Conservation (phyloP, 2,888 invertebrate genomes). For the Sussaba pulchella region DNA sequence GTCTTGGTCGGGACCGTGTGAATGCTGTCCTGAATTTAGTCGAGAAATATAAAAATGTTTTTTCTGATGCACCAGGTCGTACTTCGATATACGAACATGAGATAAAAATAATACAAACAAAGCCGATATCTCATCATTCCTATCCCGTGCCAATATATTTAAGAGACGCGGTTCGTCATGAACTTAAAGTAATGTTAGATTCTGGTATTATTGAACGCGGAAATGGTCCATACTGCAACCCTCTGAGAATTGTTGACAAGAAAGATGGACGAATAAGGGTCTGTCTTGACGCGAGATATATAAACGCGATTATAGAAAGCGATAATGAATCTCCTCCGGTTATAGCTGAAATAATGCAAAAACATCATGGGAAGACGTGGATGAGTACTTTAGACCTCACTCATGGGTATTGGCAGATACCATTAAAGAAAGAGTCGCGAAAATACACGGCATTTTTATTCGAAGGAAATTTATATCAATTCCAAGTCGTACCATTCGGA, state of each 20-base stretch:
- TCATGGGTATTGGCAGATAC: conserved; percentile 74
- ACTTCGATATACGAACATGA: conserved; percentile 22
- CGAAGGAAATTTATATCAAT: conserved; percentile 71
- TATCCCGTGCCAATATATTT: conserved; percentile 38
- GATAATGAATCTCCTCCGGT: conserved; percentile 29
- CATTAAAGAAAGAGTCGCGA: conserved; percentile 63
- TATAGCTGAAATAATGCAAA: conserved; percentile 25
- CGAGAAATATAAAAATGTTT: conserved; percentile 6
- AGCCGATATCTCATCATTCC: conserved; percentile 27
- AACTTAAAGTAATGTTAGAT: conserved; percentile 28
- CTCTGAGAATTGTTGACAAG: conserved; percentile 40
- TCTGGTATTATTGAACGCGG: conserved; percentile 23
- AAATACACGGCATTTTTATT: conserved; percentile 70
- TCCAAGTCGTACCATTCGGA: conserved; percentile 75
- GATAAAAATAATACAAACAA: conserved; percentile 9
- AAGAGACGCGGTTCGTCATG: conserved; percentile 10
- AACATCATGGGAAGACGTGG: conserved; percentile 11
- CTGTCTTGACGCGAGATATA: conserved; percentile 19
- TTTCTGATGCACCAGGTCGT: conserved; percentile 11
- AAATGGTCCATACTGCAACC: conserved; percentile 33
- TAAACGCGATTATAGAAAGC: conserved; percentile 24
- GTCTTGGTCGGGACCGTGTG: no score
- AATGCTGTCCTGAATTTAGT: conserved; percentile 2
- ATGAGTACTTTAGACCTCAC: conserved; percentile 67
- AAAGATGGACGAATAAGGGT: conserved; percentile 34